phyloP scores from a whole-genome alignment of 2,797 vertebrate species.

The Intellagama lesueurii region DNA sequence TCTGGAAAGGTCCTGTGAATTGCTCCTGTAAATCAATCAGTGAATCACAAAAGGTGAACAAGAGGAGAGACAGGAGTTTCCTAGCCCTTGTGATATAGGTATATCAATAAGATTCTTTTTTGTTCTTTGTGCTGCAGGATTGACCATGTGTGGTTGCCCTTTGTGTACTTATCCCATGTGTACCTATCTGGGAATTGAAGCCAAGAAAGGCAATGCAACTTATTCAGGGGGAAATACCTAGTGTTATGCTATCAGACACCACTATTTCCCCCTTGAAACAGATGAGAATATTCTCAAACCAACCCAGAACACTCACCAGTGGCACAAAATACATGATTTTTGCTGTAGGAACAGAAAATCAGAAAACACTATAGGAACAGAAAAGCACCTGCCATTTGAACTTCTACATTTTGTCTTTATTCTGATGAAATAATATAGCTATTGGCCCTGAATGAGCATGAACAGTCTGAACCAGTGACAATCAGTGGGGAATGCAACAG shows the following conservation, averaged over 20 bases:
- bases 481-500: conserved; percentile 48
- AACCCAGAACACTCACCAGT: background rate
- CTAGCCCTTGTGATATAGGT: background rate
- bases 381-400: conserved; percentile 8
- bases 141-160: background rate
- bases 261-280: background rate
- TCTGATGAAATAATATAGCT: background rate
- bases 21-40: background rate
- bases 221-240: background rate
- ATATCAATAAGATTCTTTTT: background rate
- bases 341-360: background rate
- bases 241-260: background rate
- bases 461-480: conserved; percentile 14
- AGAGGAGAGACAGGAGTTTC: background rate
- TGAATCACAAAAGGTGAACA: background rate
- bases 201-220: background rate
- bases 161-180: background rate
- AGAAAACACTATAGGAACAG: background rate
- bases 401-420: background rate
- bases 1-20: background rate
- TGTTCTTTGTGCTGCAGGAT: background rate
- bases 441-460: background rate
- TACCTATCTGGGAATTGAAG: background rate
- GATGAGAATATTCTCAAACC: background rate
- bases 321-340: background rate